These are phyloP conservation scores for Macrosteles quadrilineatus DNA, from an alignment of 1,140 invertebrate genomes.

Conservation along the genomic window DNA sequence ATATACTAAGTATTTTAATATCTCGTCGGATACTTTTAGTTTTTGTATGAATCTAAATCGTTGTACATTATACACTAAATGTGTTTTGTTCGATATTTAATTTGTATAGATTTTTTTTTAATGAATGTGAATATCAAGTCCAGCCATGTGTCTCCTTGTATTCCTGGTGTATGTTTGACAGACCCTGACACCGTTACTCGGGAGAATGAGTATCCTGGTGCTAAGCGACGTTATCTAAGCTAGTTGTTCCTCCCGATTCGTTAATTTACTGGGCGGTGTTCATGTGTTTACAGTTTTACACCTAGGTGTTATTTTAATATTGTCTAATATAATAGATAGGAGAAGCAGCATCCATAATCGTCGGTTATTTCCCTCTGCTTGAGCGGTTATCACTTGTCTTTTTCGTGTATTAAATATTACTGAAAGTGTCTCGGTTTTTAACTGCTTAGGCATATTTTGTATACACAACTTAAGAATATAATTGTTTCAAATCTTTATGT, in stretches of 20 bases:
- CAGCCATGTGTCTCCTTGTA: neutral
- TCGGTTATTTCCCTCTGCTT: constrained; percentile 12
- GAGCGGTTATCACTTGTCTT: constrained; percentile 14
- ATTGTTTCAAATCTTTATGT: constrained; percentile 30
- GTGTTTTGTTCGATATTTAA: neutral
- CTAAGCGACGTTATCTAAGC: neutral
- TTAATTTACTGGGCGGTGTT: neutral
- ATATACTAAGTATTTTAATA: constrained; percentile 30
- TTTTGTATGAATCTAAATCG: constrained; percentile 16
- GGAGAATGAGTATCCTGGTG: neutral
- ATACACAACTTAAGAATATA: constrained; percentile 18
- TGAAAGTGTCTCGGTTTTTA: constrained; percentile 4
- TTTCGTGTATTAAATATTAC: constrained; percentile 12
- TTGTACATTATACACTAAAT: constrained; percentile 17
- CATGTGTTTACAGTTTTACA: constrained; percentile 10
- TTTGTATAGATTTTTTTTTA: neutral
- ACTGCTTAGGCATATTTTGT: constrained; percentile 30
- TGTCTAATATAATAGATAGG: constrained; percentile 11
- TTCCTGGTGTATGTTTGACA: neutral
- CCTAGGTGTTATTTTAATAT: constrained; percentile 22
- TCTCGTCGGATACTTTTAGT: constrained; percentile 1
- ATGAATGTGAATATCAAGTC: constrained; percentile 7
- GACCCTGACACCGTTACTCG: neutral
- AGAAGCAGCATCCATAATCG: neutral
- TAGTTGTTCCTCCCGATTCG: constrained; percentile 19